Base-by-base conservation (phyloP, 1,140 invertebrate genomes). In the Caerostris darwini region DNA sequence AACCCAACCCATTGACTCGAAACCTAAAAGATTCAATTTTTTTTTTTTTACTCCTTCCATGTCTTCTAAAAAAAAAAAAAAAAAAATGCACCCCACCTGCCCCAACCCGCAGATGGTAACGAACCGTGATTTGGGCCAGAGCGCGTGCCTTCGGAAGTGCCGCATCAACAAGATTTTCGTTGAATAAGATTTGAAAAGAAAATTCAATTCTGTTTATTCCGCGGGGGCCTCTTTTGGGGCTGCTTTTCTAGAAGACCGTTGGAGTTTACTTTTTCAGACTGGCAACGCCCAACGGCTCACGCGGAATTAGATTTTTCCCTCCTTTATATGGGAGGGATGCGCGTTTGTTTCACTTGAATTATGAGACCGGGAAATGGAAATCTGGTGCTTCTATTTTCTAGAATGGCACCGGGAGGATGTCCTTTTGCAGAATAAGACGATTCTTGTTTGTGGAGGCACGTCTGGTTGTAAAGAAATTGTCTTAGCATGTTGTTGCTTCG, bases 161-260 rank as follows among this genome's bases (percentile, higher is more conserved):
- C 34, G 71, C 71, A 34, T 77, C 71, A 77, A 77, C 69, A 77
- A 77, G 71, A 77, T 77, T 77, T 77, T 50, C 34, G 7, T 77
- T 50, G 71, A 77, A 77, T 77, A 77, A 77, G 71, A 77, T 77
- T 77, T 77, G 71, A 77, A 77, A 77, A 50, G 34, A 77, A 34
- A 77, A 77, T 77, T 77, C 71, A 77, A 77, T 77, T 77, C 34
- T 34, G 71, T 8, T 77, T 77, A 77, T 50, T 77, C 53, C 34
- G 71, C 34, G 50, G 71, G 34, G 34, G 71, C 12, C 34, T 77
- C 8, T 77, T 67, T 50, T 77, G 50, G 10, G 12, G 71, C 8
- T 77, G 19, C 50, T 77, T 50, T 77, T 67, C 61, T 67, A 12
- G 61, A 67, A 17, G 61, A 17, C 34, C 14, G 0, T 12, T 5